Evolutionary conservation across 2,113 vertebrate genomes (phyloP).

Genomic region (Chascanopsetta lugubris): DNA sequence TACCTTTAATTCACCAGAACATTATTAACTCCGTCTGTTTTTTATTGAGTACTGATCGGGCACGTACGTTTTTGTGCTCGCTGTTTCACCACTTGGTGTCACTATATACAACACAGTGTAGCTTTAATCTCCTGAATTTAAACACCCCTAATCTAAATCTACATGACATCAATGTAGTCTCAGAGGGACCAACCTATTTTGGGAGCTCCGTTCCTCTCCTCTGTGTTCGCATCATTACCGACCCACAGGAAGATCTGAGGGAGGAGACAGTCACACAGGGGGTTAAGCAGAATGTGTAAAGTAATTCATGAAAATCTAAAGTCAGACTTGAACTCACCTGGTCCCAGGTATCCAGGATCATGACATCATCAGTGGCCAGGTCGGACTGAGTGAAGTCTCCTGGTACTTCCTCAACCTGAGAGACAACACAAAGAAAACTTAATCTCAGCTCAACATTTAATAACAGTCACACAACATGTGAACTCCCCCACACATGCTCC

Average conservation of each 20-base stretch:
- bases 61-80: too few relatives aligned
- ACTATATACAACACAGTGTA: too few relatives aligned
- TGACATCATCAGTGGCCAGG: conserved; percentile 84
- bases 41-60: too few relatives aligned
- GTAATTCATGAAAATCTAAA: background rate
- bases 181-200: conserved; percentile 77
- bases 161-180: too few relatives aligned
- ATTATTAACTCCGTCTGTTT: too few relatives aligned
- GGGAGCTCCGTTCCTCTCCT: conserved; percentile 74
- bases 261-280: background rate
- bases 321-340: conserved; percentile 68
- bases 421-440: conserved; percentile 1
- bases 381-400: conserved; percentile 84
- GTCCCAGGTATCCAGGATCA: conserved; percentile 82
- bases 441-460: too few relatives aligned
- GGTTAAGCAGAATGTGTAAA: background rate
- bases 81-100: too few relatives aligned
- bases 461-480: too few relatives aligned
- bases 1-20: too few relatives aligned
- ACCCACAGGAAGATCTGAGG: conserved; percentile 82
- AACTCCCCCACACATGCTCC: background rate
- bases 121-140: too few relatives aligned
- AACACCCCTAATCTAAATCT: too few relatives aligned
- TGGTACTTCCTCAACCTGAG: conserved; percentile 83
- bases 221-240: conserved; percentile 79